These are phyloP conservation scores for Brachypteracias leptosomus DNA, from an alignment of 2,113 vertebrate species.

Conservation along the genomic window DNA sequence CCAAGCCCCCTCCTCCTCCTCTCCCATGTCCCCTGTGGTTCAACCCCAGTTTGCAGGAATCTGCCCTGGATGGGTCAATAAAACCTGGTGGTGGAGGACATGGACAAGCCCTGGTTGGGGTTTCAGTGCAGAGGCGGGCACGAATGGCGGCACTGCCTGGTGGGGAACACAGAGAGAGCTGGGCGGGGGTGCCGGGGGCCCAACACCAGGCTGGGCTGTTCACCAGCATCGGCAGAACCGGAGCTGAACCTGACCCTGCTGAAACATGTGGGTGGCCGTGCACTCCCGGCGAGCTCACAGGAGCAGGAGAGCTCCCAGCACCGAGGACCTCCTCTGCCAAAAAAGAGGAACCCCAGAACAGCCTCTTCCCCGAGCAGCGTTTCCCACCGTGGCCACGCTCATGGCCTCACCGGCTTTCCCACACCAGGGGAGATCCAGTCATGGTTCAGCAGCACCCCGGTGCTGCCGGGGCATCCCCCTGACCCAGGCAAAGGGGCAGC, in stretches of 20 bases:
- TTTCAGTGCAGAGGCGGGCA: neutral
- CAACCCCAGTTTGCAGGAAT: neutral
- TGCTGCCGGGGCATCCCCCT: neutral
- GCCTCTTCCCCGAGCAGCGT: neutral
- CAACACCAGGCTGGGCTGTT: neutral
- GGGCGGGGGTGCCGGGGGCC: accelerated
- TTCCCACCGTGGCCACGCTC: accelerated
- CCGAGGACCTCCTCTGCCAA: neutral
- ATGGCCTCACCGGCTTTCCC: accelerated
- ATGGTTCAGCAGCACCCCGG: accelerated
- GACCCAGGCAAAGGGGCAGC: neutral
- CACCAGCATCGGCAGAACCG: neutral
- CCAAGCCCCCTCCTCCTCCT: neutral
- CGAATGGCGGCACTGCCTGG: accelerated
- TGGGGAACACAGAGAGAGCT: accelerated
- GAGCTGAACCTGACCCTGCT: neutral
- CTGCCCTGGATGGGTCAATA: neutral
- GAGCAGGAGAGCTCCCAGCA: neutral
- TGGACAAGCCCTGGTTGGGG: accelerated
- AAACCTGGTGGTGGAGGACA: neutral
- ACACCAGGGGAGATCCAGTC: accelerated
- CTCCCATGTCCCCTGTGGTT: neutral
- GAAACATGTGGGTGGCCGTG: no score
- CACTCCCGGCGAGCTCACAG: neutral
- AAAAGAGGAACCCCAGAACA: neutral